phyloP scores from a whole-genome alignment of 1,140 invertebrate species.

The Bombyx mandarina region DNA sequence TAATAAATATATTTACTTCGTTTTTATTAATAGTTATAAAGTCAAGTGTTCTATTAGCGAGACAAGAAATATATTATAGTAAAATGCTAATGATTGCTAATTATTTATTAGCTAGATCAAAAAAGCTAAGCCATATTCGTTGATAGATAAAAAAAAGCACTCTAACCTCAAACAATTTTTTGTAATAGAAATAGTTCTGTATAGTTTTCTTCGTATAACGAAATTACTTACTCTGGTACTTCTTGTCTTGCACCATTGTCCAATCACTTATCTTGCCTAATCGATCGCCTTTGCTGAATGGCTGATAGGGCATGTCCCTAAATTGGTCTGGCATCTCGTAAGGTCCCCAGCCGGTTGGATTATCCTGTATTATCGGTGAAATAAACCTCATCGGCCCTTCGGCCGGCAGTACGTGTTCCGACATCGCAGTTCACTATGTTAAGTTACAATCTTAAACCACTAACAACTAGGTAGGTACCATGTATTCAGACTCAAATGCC shows the following conservation, averaged over 20 bases:
- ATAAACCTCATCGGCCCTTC: slow-evolving; percentile 72
- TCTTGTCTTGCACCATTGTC: slow-evolving; percentile 96
- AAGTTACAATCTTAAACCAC: neutral
- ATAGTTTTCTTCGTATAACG: too few species aligned
- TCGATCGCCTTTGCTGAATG: slow-evolving; percentile 96
- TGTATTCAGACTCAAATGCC: slow-evolving; percentile 21
- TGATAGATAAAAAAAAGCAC: too few species aligned
- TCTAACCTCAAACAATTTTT: too few species aligned
- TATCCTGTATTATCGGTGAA: slow-evolving; percentile 87
- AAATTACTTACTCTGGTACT: slow-evolving; percentile 88
- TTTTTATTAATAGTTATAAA: too few species aligned
- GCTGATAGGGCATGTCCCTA: slow-evolving; percentile 98
- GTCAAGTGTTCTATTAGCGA: too few species aligned
- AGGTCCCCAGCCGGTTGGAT: slow-evolving; percentile 95
- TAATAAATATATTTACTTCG: too few species aligned
- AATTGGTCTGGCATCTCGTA: slow-evolving; percentile 94
- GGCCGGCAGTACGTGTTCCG: slow-evolving; percentile 61
- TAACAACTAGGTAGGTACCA: too few species aligned
- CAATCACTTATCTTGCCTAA: slow-evolving; percentile 98
- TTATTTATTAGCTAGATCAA: too few species aligned
- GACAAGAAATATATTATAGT: too few species aligned
- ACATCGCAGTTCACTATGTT: slow-evolving; percentile 31
- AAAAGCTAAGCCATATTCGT: too few species aligned
- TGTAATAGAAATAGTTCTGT: too few species aligned
- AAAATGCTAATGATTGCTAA: too few species aligned